These are phyloP conservation scores for Ammodytes marinus DNA, from an alignment of 2,113 vertebrate species.

Conservation along the genomic window DNA sequence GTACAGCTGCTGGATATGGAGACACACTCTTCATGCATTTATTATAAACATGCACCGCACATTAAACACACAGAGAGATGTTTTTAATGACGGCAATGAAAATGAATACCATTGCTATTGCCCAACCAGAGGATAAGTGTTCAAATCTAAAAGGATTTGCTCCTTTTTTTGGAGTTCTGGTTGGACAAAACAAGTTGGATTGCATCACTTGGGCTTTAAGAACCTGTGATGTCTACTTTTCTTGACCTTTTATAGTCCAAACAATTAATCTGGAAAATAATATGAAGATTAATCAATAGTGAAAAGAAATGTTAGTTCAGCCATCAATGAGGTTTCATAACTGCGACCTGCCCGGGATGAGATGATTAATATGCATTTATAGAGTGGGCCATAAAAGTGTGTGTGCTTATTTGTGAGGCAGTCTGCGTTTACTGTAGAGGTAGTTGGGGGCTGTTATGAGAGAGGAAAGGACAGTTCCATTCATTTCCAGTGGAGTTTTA, in stretches of 20 bases:
- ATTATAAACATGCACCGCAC: too few species aligned
- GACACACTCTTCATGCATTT: too few species aligned
- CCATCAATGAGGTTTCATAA: conserved; percentile 3
- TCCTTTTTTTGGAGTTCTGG: background rate
- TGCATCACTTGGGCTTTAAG: background rate
- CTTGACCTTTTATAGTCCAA: background rate
- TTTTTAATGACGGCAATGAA: too few species aligned
- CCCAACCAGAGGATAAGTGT: too few species aligned
- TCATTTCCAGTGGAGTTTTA: conserved; percentile 17
- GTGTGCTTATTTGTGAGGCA: background rate
- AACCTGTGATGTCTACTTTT: background rate
- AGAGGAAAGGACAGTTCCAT: conserved; percentile 20
- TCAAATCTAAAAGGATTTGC: background rate
- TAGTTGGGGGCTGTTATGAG: background rate
- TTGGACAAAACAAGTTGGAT: background rate
- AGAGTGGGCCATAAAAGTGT: conserved; percentile 31
- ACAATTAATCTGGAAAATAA: too few species aligned
- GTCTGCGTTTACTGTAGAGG: background rate
- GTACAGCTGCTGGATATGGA: too few species aligned
- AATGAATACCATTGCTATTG: too few species aligned
- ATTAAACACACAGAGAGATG: too few species aligned
- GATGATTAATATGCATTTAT: conserved; percentile 43
- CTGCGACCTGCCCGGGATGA: conserved; percentile 21
- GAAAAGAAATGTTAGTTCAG: background rate
- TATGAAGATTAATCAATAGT: background rate